These are phyloP conservation scores for Pseudochromis fuscus DNA, from an alignment of 2,797 vertebrate species.

Conservation along the genomic window DNA sequence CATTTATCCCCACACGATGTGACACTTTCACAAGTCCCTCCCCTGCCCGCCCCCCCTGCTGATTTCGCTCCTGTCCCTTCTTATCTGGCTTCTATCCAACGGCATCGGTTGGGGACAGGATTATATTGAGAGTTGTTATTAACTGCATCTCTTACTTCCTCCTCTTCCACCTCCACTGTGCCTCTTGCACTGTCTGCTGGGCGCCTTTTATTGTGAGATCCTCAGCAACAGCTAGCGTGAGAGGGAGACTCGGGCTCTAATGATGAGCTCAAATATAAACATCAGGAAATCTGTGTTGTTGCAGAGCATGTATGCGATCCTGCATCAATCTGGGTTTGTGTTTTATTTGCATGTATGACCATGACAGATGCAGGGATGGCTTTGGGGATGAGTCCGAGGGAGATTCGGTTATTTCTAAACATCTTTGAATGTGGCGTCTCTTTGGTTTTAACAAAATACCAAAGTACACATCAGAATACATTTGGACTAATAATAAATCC, in stretches of 20 bases:
- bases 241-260: slow-evolving; percentile 19
- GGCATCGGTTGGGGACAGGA: slow-evolving; percentile 73
- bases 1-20: slow-evolving; percentile 56
- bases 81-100: slow-evolving; percentile 75
- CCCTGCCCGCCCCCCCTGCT: slow-evolving; percentile 31
- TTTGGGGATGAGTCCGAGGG: not conserved
- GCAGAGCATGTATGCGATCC: not conserved
- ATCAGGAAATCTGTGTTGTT: slow-evolving; percentile 27
- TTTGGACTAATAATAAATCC: too few relatives aligned
- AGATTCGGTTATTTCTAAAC: slow-evolving; percentile 3
- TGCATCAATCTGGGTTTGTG: not conserved
- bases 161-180: slow-evolving; percentile 59
- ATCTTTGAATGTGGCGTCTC: too few relatives aligned
- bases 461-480: too few relatives aligned
- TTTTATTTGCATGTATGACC: slow-evolving; percentile 9
- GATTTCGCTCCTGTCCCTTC: slow-evolving; percentile 69
- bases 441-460: too few relatives aligned
- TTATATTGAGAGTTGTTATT: slow-evolving; percentile 81
- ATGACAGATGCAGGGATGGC: not conserved
- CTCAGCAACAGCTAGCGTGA: slow-evolving; percentile 43
- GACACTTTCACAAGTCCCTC: slow-evolving; percentile 41
- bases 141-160: slow-evolving; percentile 72
- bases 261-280: slow-evolving; percentile 41
- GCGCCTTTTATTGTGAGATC: slow-evolving; percentile 54
- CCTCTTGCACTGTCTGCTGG: slow-evolving; percentile 60